These are phyloP conservation scores for Helogale parvula DNA, from an alignment of 2,113 vertebrate species.

Conservation along the genomic window DNA sequence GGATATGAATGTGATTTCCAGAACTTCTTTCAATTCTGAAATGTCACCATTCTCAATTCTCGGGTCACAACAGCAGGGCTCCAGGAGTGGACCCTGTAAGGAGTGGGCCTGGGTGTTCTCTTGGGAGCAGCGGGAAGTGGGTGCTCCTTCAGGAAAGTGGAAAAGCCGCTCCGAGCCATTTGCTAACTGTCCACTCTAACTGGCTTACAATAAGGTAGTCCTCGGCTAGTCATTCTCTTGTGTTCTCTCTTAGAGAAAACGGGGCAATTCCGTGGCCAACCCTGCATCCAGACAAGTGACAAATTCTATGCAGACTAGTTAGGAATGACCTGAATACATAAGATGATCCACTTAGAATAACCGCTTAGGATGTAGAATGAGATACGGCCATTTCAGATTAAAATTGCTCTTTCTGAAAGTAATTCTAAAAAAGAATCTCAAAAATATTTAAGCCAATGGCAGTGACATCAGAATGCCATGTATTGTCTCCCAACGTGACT, in stretches of 20 bases:
- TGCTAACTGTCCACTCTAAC: background rate
- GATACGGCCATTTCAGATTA: background rate
- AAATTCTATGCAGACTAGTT: background rate
- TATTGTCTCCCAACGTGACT: background rate
- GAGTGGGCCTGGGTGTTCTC: too few species aligned
- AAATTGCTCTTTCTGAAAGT: background rate
- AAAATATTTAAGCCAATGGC: background rate
- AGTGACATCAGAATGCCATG: background rate
- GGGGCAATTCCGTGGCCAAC: background rate
- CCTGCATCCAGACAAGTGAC: background rate
- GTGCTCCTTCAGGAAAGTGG: background rate
- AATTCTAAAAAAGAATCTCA: background rate
- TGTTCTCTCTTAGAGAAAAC: background rate
- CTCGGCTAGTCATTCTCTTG: background rate
- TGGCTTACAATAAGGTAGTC: background rate
- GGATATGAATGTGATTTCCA: background rate
- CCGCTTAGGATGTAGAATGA: background rate
- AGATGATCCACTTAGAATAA: background rate
- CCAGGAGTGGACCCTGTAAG: background rate
- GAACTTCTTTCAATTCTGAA: background rate
- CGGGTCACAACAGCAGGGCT: background rate
- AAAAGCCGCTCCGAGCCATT: background rate
- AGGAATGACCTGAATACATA: background rate
- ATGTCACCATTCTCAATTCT: background rate
- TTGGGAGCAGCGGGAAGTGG: fast-evolving